These are phyloP conservation scores for Cephus sareptanus DNA, from an alignment of 2,888 invertebrate genomes.

Conservation along the genomic window DNA sequence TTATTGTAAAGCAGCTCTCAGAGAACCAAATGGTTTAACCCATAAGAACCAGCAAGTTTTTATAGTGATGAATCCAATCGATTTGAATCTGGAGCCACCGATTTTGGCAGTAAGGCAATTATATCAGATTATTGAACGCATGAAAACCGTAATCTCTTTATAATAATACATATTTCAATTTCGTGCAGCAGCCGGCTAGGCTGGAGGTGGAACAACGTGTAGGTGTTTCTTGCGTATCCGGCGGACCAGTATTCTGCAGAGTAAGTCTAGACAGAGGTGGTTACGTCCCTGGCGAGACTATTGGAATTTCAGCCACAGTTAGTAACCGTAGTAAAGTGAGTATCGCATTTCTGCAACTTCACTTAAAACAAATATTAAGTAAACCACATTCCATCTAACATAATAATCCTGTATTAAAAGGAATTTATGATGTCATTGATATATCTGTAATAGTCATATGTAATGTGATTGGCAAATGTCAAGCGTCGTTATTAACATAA, in stretches of 20 bases:
- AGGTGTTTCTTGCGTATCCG: constrained; percentile 88
- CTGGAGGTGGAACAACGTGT: constrained; percentile 92
- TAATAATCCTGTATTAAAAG: neutral
- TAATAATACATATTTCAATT: neutral
- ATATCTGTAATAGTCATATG: neutral
- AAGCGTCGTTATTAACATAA: neutral
- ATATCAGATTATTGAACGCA: constrained; percentile 16
- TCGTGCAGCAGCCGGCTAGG: constrained; percentile 82
- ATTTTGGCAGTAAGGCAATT: constrained; percentile 81
- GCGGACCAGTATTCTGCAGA: constrained; percentile 87
- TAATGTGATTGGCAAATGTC: neutral
- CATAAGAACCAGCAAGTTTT: constrained; percentile 98
- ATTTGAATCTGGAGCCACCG: constrained; percentile 89
- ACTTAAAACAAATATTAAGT: neutral
- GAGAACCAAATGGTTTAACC: constrained; percentile 89
- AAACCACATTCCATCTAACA: neutral
- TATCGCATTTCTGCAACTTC: constrained; percentile 22
- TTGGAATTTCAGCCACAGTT: constrained; percentile 86
- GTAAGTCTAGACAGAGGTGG: constrained; percentile 91
- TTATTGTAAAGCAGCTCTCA: constrained; percentile 89
- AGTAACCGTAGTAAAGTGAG: constrained; percentile 84
- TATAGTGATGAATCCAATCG: constrained; percentile 96
- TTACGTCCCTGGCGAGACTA: constrained; percentile 94
- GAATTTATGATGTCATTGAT: neutral
- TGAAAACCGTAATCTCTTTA: neutral